Percentiles rank a stretch among this genome's conserved stretches.
Conservation (phyloP, 2,797 vertebrate species). For the Phoeniculus purpureus region DNA sequence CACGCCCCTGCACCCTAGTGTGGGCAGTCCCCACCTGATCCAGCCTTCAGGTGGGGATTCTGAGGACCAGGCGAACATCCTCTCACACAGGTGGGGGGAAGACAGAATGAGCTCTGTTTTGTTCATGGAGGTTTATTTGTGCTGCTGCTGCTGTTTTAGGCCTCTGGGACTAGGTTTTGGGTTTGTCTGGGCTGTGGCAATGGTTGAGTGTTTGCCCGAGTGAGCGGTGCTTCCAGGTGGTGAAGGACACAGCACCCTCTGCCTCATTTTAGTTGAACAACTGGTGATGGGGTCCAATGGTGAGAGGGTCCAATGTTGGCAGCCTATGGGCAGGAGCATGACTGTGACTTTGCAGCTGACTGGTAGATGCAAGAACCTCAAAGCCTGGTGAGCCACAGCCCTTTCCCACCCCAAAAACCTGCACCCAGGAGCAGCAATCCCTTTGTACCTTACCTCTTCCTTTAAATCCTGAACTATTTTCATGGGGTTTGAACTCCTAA, state of each 20-base stretch:
- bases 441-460: neutral
- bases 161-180: neutral
- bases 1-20: too few relatives aligned
- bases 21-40: neutral
- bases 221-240: neutral
- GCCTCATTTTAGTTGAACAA: neutral
- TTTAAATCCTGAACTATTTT: neutral
- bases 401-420: neutral
- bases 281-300: neutral
- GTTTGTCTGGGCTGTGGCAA: neutral
- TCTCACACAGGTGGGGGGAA: neutral
- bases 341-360: neutral
- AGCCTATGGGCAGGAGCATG: neutral
- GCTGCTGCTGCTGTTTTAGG: neutral
- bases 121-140: neutral
- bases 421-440: neutral
- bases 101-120: neutral
- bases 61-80: neutral
- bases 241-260: slow-evolving; percentile 10
- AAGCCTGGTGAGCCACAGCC: neutral
- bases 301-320: neutral
- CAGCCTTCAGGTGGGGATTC: fast-evolving
- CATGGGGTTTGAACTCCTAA: neutral
- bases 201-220: neutral
- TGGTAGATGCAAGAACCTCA: neutral